Conservation (phyloP, 2,113 vertebrate genomes). For the Chlorodrepanis virens region DNA sequence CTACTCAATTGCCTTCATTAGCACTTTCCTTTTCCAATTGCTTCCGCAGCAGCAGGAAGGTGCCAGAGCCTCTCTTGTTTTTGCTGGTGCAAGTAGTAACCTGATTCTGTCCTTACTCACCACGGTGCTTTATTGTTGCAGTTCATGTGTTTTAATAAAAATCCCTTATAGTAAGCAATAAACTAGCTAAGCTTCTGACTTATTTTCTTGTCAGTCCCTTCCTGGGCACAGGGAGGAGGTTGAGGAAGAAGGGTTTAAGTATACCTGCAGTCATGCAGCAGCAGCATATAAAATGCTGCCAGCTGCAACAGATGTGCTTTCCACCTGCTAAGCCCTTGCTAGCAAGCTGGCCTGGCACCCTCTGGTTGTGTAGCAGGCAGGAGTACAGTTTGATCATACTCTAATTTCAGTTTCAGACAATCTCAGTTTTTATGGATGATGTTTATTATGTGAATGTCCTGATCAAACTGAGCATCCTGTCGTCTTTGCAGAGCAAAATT, state of each 20-base stretch:
- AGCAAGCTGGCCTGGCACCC: background rate
- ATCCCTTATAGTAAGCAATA: background rate
- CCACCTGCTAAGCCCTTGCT: background rate
- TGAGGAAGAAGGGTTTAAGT: background rate
- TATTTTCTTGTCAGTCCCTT: background rate
- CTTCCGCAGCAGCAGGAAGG: background rate
- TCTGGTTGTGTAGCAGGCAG: background rate
- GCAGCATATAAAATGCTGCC: background rate
- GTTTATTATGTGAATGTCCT: background rate
- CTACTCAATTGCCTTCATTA: background rate
- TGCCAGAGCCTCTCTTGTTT: background rate
- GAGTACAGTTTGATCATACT: background rate
- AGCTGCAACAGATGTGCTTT: conserved; percentile 20
- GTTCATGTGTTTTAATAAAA: conserved; percentile 12
- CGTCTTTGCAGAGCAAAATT: background rate
- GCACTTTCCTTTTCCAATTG: background rate
- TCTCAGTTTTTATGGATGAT: background rate
- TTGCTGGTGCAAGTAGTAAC: background rate
- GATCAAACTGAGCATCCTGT: background rate
- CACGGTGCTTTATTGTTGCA: background rate
- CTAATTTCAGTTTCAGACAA: background rate
- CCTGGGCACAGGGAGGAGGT: background rate
- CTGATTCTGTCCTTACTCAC: background rate
- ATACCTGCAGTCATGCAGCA: background rate
- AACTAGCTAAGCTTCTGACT: background rate